These are phyloP conservation scores for Helicoverpa armigera DNA, from an alignment of 1,140 invertebrate species.

Conservation along the genomic window DNA sequence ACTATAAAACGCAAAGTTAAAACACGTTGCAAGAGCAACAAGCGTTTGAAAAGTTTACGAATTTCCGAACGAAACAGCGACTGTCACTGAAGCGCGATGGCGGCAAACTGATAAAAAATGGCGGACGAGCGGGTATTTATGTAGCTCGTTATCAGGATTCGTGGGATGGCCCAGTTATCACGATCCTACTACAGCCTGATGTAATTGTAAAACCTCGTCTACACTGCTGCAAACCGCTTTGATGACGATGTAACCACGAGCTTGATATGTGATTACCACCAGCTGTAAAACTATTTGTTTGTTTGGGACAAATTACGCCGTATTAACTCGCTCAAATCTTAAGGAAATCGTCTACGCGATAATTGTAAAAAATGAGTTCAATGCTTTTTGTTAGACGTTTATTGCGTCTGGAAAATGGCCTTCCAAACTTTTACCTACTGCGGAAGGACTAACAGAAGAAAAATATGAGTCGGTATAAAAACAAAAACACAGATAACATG, in stretches of 20 bases:
- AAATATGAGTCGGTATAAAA: too few species aligned
- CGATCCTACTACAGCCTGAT: constrained; percentile 54
- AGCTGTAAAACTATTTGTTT: constrained; percentile 10
- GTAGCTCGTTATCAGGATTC: constrained; percentile 72
- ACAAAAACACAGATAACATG: too few species aligned
- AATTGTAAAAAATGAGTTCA: constrained; percentile 10
- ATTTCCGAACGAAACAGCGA: constrained; percentile 51
- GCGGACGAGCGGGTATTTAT: constrained; percentile 67
- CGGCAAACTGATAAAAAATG: constrained; percentile 70
- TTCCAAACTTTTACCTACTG: not conserved
- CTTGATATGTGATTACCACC: constrained; percentile 6
- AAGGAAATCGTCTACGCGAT: constrained; percentile 4
- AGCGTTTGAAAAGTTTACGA: constrained; percentile 54
- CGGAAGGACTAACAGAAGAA: not conserved
- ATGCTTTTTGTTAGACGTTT: not conserved
- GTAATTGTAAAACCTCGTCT: constrained; percentile 49
- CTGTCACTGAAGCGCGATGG: constrained; percentile 58
- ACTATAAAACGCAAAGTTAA: constrained; percentile 50
- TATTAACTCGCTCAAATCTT: constrained; percentile 11
- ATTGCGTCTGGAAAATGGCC: not conserved
- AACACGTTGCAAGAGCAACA: constrained; percentile 60
- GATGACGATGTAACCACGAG: constrained; percentile 45
- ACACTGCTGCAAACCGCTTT: constrained; percentile 67
- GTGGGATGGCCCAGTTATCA: constrained; percentile 69
- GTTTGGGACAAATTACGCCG: constrained; percentile 23